Conservation (phyloP, 2,113 vertebrate genomes). For the Ameiurus melas region DNA sequence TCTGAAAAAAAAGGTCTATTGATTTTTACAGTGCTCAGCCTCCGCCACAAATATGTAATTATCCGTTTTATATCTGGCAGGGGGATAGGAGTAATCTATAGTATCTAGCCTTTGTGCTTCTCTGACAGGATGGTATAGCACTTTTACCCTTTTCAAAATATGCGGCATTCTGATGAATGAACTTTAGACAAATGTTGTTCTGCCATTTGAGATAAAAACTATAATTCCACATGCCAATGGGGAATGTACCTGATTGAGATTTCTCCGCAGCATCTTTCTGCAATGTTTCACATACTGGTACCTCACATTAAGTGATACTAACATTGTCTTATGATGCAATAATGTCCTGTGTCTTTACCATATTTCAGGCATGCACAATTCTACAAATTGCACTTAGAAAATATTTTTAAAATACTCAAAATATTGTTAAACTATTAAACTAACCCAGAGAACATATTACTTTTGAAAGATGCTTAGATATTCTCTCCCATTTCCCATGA, state of each 20-base stretch:
- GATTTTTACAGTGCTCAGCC: slow-evolving; percentile 99
- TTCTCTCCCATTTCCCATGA: slow-evolving; percentile 63
- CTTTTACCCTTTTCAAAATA: slow-evolving; percentile 99
- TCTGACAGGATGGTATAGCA: slow-evolving; percentile 94
- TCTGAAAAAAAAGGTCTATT: slow-evolving; percentile 97
- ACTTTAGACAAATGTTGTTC: slow-evolving; percentile 97
- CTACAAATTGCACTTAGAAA: background rate
- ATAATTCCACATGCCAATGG: slow-evolving; percentile 71
- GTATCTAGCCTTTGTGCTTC: slow-evolving; percentile 99
- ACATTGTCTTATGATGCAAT: background rate
- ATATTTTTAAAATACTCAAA: background rate
- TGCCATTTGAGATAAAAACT: slow-evolving; percentile 85
- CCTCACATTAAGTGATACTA: slow-evolving; percentile 29
- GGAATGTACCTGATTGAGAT: slow-evolving; percentile 73
- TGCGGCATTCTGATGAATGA: slow-evolving; percentile 99
- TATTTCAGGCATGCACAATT: background rate
- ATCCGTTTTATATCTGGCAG: slow-evolving; percentile 99
- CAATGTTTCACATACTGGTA: slow-evolving; percentile 61
- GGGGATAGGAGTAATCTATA: slow-evolving; percentile 99
- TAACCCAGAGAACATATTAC: background rate
- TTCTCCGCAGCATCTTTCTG: slow-evolving; percentile 74
- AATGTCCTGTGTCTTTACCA: background rate
- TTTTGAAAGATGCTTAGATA: slow-evolving; percentile 27
- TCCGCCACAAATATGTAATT: slow-evolving; percentile 99
- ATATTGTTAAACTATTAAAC: slow-evolving; percentile 1